Evolutionary conservation across 2,888 invertebrate species (phyloP).

Genomic region (Amblyjoppa proteus): DNA sequence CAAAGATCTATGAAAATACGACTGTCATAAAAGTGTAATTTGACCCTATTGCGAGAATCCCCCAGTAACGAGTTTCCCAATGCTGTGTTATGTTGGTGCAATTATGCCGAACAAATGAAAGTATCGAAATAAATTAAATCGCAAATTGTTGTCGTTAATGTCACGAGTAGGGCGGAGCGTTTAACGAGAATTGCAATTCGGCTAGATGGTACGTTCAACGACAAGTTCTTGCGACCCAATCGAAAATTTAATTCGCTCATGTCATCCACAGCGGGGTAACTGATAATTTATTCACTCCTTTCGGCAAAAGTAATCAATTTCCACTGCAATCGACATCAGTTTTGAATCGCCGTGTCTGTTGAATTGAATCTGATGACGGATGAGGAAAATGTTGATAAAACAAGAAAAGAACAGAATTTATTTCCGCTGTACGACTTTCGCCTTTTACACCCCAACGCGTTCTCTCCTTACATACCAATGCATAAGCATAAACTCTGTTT

Average conservation of each 20-base stretch:
- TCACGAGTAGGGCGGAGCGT: neutral
- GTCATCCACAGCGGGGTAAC: neutral
- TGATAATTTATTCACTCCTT: neutral
- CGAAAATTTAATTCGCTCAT: neutral
- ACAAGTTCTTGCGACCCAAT: neutral
- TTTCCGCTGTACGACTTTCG: no score
- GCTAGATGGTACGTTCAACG: neutral
- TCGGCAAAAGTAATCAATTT: neutral
- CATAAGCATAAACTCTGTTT: no score
- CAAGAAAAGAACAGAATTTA: neutral
- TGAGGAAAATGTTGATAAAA: neutral
- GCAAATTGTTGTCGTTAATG: neutral
- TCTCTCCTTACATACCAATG: no score
- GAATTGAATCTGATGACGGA: neutral
- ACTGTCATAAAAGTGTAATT: neutral
- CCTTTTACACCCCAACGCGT: no score
- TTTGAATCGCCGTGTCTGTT: neutral
- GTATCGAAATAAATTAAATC: no score
- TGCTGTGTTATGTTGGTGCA: neutral
- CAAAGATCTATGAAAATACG: neutral
- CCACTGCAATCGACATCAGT: neutral
- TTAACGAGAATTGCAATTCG: conserved; percentile 1
- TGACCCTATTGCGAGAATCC: neutral
- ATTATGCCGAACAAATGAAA: neutral
- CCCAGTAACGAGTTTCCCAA: neutral